Evolutionary conservation across 2,888 invertebrate genomes (phyloP), one percentile per base, ranked within the genome.

Genomic region (Scaeva pyrastri): DNA sequence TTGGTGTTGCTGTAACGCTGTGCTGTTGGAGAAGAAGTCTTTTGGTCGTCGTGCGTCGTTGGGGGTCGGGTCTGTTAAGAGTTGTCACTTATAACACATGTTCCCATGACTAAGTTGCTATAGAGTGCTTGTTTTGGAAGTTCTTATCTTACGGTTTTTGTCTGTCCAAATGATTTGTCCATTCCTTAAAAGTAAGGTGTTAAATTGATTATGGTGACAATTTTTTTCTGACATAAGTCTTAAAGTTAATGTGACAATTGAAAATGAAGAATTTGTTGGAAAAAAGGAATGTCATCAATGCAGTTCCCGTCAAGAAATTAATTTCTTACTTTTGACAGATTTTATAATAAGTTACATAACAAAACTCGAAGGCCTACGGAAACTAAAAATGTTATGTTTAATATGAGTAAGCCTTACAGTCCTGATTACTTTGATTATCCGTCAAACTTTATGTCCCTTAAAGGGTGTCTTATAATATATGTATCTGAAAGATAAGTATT

Each of bases 21-120:
- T n/a, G n/a, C n/a, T n/a, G n/a, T n/a, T 21, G 10, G 7, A 3
- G 50, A 11, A 50, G 21, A 50, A 50, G 10, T 11, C 10, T 39
- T 10, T 12, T 11, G 8, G 12, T 3, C 39, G 10, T 11, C 12
- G 1, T 26, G n/a, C 6, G n/a, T 14, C 39, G 11, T 58, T 21
- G 14, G 23, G 41, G 21, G 21, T 21, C 41, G 16, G 43, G 62
- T 45, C 60, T 62, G 16, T 43, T 10, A 62, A 62, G 43, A 62
- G 41, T 23, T 60, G 41, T 60, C 60, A 41, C 2, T 62, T 26
- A 62, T n/a, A 62, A 62, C 60, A 60, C 60, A 23, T 60, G 60
- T 60, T 43, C 41, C 41, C 41, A 60, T 62, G 62, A 43, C 62
- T 62, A 23, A 62, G 41, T 41, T 56, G 11, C 16, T 43, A 43